Evolutionary conservation across 2,113 vertebrate genomes (phyloP).

Genomic region (Castor canadensis): DNA sequence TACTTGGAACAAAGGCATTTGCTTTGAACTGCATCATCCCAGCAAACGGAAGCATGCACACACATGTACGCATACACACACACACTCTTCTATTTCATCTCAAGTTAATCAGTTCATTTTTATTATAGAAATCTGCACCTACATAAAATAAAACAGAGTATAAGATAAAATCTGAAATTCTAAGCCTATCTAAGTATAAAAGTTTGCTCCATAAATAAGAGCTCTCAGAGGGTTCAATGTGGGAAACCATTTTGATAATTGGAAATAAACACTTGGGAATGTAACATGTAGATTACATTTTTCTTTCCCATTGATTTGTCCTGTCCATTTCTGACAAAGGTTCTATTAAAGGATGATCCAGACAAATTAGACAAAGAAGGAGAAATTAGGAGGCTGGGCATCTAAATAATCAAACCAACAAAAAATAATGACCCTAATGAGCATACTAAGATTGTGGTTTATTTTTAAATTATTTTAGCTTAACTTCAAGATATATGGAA

Average conservation of each 20-base stretch:
- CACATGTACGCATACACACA: background rate
- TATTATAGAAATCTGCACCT: background rate
- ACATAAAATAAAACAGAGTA: background rate
- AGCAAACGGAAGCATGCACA: background rate
- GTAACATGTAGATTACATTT: background rate
- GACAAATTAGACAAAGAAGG: background rate
- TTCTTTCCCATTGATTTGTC: slow-evolving; percentile 8
- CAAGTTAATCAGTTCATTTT: slow-evolving; percentile 9
- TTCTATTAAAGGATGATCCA: background rate
- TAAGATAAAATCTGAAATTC: slow-evolving; percentile 13
- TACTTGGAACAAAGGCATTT: background rate
- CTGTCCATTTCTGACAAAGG: background rate
- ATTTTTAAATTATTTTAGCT: slow-evolving; percentile 46
- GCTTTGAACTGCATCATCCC: background rate
- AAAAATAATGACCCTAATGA: background rate
- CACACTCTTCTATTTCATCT: background rate
- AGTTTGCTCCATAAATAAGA: slow-evolving; percentile 37
- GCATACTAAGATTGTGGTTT: background rate
- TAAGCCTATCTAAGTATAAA: slow-evolving; percentile 18
- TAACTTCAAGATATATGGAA: background rate
- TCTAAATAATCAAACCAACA: background rate
- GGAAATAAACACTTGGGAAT: slow-evolving; percentile 34
- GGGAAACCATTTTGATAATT: slow-evolving; percentile 19
- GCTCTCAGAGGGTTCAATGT: background rate
- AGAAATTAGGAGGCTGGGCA: background rate